Percentiles rank a stretch among this genome's conserved stretches.
phyloP scores from a whole-genome alignment of 2,888 invertebrate genomes.

The Criorhina ranunculi region DNA sequence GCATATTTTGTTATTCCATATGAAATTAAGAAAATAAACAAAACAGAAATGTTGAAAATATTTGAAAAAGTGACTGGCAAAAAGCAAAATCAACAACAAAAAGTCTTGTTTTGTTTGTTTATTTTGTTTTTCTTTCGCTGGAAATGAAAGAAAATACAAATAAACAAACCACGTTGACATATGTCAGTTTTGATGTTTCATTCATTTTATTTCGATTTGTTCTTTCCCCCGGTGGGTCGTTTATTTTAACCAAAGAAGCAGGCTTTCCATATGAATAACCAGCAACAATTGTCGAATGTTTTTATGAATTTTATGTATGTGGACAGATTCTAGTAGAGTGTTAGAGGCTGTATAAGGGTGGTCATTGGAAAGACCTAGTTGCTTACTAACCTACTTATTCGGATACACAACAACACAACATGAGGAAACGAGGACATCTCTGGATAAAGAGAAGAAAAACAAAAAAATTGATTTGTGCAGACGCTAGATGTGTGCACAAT shows the following conservation, averaged over 20 bases:
- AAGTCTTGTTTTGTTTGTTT: conserved; percentile 1
- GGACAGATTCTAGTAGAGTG: no score
- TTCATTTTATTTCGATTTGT: conserved; percentile 9
- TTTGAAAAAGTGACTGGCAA: conserved; percentile 61
- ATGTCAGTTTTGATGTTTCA: neutral
- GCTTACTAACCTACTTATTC: conserved; percentile 17
- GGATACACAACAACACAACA: neutral
- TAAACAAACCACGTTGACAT: conserved; percentile 9
- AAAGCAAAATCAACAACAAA: neutral
- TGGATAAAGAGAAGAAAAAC: neutral
- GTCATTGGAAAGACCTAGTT: conserved; percentile 10
- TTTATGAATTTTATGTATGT: neutral
- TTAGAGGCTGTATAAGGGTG: neutral
- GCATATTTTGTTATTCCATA: conserved; percentile 88
- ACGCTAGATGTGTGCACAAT: neutral
- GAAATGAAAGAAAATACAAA: neutral
- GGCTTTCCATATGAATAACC: neutral
- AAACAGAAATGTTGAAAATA: conserved; percentile 78
- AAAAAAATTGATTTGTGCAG: neutral
- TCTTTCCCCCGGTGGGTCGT: no score
- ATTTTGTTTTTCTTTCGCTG: neutral
- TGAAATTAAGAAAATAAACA: conserved; percentile 82
- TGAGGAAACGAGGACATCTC: neutral
- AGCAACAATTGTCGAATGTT: conserved; percentile 50
- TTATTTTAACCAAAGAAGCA: no score